Evolutionary conservation across 1,140 invertebrate genomes (phyloP).

Genomic region (Trichonephila clavata): DNA sequence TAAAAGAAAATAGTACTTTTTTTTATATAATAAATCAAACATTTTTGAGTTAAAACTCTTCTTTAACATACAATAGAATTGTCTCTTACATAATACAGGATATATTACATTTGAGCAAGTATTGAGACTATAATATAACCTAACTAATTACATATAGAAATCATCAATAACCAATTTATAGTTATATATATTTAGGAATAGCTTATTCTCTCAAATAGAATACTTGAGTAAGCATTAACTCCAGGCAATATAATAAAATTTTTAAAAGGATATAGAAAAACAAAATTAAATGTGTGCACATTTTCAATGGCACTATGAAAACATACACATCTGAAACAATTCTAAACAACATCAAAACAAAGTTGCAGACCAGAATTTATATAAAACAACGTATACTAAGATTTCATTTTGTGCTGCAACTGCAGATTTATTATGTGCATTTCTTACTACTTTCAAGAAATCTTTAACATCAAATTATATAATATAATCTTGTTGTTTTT

Average conservation of each 20-base stretch:
- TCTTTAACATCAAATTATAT: not conserved
- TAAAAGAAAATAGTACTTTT: not conserved
- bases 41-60: not conserved
- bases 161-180: not conserved
- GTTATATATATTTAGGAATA: not conserved
- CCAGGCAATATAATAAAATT: too few relatives aligned
- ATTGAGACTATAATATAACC: slow-evolving; percentile 1
- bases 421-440: not conserved
- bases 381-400: not conserved
- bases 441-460: not conserved
- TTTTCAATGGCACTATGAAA: not conserved
- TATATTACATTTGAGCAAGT: slow-evolving; percentile 56
- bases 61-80: slow-evolving; percentile 37
- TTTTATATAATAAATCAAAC: not conserved
- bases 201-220: slow-evolving; percentile 9
- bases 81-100: not conserved
- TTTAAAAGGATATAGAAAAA: not conserved
- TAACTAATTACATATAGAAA: not conserved
- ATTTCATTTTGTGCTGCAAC: not conserved
- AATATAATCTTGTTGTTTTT: not conserved
- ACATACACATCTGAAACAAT: not conserved
- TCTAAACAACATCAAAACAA: not conserved
- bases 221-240: too few relatives aligned
- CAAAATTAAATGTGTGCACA: not conserved
- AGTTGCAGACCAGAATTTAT: not conserved